Evolutionary conservation across 2,888 invertebrate species (phyloP).

Genomic region (Campoletis raptor): DNA sequence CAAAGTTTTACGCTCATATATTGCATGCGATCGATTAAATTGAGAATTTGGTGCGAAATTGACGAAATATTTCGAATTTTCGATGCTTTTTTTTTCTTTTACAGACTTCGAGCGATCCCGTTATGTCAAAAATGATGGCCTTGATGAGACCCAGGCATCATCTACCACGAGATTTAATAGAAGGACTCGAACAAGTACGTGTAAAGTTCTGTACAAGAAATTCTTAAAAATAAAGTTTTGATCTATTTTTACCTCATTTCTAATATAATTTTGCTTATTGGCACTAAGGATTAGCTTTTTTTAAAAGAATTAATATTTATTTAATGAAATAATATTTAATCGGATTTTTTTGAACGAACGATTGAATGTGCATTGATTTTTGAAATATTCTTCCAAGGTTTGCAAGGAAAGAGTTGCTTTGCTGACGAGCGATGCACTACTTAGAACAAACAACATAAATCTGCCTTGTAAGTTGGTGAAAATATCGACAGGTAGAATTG

Average conservation of each 20-base stretch:
- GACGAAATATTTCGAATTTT: background rate
- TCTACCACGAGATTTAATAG: slow-evolving; percentile 70
- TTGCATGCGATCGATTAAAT: background rate
- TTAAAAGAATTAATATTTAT: background rate
- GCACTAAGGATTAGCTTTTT: no score
- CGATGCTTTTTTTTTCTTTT: slow-evolving; percentile 7
- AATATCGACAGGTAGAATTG: slow-evolving; percentile 73
- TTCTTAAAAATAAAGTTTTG: no score
- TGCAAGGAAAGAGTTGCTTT: slow-evolving; percentile 76
- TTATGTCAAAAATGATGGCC: slow-evolving; percentile 65
- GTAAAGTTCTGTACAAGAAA: background rate
- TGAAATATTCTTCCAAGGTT: slow-evolving; percentile 68
- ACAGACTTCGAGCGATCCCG: slow-evolving; percentile 67
- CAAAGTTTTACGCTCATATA: background rate
- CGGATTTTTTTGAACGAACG: background rate
- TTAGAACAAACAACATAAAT: slow-evolving; percentile 58
- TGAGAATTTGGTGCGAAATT: background rate
- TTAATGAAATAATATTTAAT: background rate
- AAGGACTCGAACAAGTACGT: slow-evolving; percentile 75
- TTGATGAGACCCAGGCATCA: slow-evolving; percentile 68
- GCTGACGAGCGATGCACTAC: slow-evolving; percentile 71
- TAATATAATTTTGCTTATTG: no score
- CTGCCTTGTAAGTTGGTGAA: slow-evolving; percentile 72
- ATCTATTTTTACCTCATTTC: no score
- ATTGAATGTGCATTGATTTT: background rate